These are phyloP conservation scores for Poecilia wingei DNA, from an alignment of 2,797 vertebrate genomes.

Conservation along the genomic window DNA sequence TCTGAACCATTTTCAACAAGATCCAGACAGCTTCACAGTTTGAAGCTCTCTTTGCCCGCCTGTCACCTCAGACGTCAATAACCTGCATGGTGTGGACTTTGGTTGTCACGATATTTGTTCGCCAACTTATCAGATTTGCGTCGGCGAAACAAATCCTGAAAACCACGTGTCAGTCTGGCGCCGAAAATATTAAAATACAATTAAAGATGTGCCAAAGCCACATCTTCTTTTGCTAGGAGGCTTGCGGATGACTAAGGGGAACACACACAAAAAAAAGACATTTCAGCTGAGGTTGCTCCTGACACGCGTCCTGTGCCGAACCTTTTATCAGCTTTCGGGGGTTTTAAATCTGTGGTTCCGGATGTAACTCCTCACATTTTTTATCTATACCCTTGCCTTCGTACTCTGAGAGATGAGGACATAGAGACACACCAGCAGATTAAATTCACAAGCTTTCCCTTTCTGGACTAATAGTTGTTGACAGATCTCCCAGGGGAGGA, in stretches of 20 bases:
- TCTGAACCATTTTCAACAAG: background rate
- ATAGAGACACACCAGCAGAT: background rate
- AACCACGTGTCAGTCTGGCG: background rate
- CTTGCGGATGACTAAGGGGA: too few relatives aligned
- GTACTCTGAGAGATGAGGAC: background rate
- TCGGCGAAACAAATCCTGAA: background rate
- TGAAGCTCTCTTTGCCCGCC: background rate
- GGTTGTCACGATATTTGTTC: too few relatives aligned
- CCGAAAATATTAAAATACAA: background rate
- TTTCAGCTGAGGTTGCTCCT: background rate
- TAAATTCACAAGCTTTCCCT: conserved; percentile 1
- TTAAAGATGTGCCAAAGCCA: background rate
- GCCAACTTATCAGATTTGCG: too few relatives aligned
- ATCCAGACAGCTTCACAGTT: background rate
- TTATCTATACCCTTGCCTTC: background rate
- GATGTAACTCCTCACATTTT: background rate
- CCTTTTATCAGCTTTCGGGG: background rate
- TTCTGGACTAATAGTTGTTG: conserved; percentile 9
- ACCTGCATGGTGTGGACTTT: too few relatives aligned
- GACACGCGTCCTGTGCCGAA: background rate
- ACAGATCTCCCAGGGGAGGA: conserved; percentile 4
- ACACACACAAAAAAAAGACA: background rate
- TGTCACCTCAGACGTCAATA: too few relatives aligned
- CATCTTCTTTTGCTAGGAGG: too few relatives aligned
- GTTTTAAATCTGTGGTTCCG: background rate